phyloP scores from a whole-genome alignment of 1,140 invertebrate species.

The Diprion similis region DNA sequence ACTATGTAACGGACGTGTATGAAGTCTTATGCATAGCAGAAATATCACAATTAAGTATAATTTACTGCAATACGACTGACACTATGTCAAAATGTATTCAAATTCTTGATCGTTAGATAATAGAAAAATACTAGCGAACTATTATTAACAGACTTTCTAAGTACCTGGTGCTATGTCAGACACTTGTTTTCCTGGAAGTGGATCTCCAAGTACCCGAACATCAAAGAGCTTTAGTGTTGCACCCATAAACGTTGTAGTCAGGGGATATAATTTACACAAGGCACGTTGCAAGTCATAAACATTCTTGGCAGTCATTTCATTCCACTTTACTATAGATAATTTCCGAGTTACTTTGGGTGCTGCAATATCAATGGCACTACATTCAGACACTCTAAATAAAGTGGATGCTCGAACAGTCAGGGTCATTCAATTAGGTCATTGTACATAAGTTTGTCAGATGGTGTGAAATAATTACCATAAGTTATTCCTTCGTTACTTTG shows the following conservation, averaged over 20 bases:
- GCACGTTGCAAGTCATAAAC: slow-evolving; percentile 74
- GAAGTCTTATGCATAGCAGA: no score
- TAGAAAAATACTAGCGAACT: background rate
- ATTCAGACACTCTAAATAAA: no score
- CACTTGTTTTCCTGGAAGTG: slow-evolving; percentile 26
- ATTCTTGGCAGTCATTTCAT: slow-evolving; percentile 64
- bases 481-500: slow-evolving; percentile 70
- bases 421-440: background rate
- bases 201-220: slow-evolving; percentile 50
- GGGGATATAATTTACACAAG: slow-evolving; percentile 67
- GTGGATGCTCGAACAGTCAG: no score
- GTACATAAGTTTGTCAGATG: slow-evolving; percentile 10
- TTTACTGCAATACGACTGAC: no score
- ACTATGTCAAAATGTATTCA: no score
- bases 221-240: slow-evolving; percentile 68
- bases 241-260: slow-evolving; percentile 67
- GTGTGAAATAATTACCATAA: slow-evolving; percentile 66
- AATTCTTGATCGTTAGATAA: no score
- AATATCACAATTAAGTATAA: no score
- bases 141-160: slow-evolving; percentile 17
- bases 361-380: slow-evolving; percentile 54
- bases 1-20: no score
- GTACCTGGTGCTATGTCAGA: slow-evolving; percentile 40
- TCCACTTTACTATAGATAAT: slow-evolving; percentile 71
- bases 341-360: slow-evolving; percentile 73